Base-by-base conservation (phyloP, 2,888 invertebrate genomes). In the Stenoptilia bipunctidactyla region DNA sequence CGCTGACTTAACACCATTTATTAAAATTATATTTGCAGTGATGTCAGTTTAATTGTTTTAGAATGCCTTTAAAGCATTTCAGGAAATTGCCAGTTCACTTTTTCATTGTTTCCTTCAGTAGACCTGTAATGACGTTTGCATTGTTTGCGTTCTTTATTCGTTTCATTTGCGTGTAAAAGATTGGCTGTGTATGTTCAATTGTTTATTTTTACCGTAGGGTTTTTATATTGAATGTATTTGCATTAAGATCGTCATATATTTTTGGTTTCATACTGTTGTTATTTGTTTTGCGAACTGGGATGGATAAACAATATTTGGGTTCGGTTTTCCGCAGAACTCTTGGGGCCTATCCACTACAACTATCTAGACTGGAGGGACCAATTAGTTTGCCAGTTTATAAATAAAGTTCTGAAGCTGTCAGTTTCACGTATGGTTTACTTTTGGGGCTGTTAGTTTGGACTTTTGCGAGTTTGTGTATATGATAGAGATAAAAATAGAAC, bases 331-430 rank as follows among this genome's bases (percentile, higher is more conserved):
- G 8, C 20, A 8, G 3, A 5, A 20, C 69, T 55, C 62, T 4
- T 1, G 64, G 57, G 71, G 61, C 52, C 50, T 62, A 69, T 72
- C 53, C 50, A 56, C 61, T 46, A 61, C 55, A 50, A 58, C 64
- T 71, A 72, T 71, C 67, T 36, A 37, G 45, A 44, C 66, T 51
- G 52, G 37, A 20, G 66, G 66, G 73, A 63, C 64, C 70, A 66
- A 74, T 74, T 73, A 71, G 66, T 72, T 20, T 65, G 48, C 64
- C 61, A 58, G 70, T 72, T n/a, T n/a, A n/a, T n/a, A 8, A 69
- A 66, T 67, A 58, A 72, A 72, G 65, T 73, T 72, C 66, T 61
- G 61, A 58, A 49, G 56, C 58, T 56, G 67, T 63, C 65, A 61
- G 61, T 58, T 62, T 62, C 58, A 58, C 55, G 38, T 37, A 56